These are phyloP conservation scores for Pseudomyrmex concolor DNA, from an alignment of 1,140 invertebrate genomes.

Conservation along the genomic window DNA sequence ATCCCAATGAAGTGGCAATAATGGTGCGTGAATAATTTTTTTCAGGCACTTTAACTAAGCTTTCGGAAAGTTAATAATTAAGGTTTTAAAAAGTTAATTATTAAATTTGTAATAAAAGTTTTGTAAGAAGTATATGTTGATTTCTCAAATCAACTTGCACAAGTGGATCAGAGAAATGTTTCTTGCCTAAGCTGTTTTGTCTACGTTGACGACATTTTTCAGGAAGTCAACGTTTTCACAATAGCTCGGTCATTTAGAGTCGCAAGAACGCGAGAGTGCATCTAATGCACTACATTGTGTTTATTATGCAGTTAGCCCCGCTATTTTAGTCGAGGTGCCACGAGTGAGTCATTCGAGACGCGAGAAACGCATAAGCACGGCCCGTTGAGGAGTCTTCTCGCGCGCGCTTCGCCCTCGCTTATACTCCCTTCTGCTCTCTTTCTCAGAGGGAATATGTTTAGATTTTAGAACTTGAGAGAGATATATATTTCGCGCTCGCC, in stretches of 20 bases:
- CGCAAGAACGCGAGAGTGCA: not conserved
- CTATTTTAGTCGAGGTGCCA: slow-evolving; percentile 54
- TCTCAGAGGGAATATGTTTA: slow-evolving; percentile 76
- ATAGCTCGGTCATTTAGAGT: slow-evolving; percentile 2
- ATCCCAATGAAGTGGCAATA: slow-evolving; percentile 39
- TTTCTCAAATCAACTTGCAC: not conserved
- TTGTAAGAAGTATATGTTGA: not conserved
- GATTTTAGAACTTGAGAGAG: slow-evolving; percentile 77
- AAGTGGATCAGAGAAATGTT: not conserved
- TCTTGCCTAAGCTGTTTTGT: not conserved
- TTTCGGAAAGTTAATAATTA: not conserved
- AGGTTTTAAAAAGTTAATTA: not conserved
- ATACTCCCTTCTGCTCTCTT: slow-evolving; percentile 24
- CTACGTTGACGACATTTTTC: not conserved
- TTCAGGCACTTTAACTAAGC: slow-evolving; percentile 11
- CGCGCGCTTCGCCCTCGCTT: slow-evolving; percentile 16
- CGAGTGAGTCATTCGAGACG: slow-evolving; percentile 66
- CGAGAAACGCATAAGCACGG: slow-evolving; percentile 53
- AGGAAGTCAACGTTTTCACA: not conserved
- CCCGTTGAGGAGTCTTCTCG: slow-evolving; percentile 32
- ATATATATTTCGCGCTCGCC: slow-evolving; percentile 62
- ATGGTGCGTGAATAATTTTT: slow-evolving; percentile 33
- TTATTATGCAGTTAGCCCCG: slow-evolving; percentile 48
- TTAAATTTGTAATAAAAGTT: no score
- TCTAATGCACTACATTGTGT: slow-evolving; percentile 10